phyloP scores from a whole-genome alignment of 2,113 vertebrate genomes.

The Ictidomys tridecemlineatus region DNA sequence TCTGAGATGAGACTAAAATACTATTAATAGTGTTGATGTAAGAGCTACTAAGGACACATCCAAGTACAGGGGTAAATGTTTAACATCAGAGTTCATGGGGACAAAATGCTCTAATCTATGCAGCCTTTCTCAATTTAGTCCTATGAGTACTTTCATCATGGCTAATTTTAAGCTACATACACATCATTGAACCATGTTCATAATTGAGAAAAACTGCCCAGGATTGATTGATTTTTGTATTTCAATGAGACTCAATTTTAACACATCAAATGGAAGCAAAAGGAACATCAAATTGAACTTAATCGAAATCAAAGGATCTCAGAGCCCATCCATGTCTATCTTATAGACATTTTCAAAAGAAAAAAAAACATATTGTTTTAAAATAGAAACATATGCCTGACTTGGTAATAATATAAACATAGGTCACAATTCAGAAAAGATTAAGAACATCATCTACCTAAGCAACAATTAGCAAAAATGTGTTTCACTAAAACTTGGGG shows the following conservation, averaged over 20 bases:
- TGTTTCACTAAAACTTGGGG: background rate
- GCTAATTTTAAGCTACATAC: background rate
- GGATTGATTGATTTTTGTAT: background rate
- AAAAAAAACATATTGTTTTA: too few relatives aligned
- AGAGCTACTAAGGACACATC: background rate
- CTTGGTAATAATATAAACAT: too few relatives aligned
- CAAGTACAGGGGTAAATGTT: background rate
- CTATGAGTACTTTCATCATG: background rate
- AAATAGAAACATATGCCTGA: too few relatives aligned
- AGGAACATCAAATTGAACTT: background rate
- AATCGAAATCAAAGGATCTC: background rate
- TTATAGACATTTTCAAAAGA: too few relatives aligned
- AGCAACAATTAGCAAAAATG: background rate
- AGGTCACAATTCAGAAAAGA: background rate
- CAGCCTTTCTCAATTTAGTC: background rate
- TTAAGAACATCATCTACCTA: background rate
- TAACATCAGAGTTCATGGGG: background rate
- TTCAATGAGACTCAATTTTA: background rate
- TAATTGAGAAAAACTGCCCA: background rate
- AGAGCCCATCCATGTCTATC: too few relatives aligned
- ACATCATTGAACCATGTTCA: background rate
- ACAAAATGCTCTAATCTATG: slow-evolving; percentile 1
- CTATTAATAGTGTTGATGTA: background rate
- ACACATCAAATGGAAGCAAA: background rate
- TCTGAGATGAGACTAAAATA: background rate